Conservation (phyloP, 2,797 vertebrate species). For the Graptemys geographica region DNA sequence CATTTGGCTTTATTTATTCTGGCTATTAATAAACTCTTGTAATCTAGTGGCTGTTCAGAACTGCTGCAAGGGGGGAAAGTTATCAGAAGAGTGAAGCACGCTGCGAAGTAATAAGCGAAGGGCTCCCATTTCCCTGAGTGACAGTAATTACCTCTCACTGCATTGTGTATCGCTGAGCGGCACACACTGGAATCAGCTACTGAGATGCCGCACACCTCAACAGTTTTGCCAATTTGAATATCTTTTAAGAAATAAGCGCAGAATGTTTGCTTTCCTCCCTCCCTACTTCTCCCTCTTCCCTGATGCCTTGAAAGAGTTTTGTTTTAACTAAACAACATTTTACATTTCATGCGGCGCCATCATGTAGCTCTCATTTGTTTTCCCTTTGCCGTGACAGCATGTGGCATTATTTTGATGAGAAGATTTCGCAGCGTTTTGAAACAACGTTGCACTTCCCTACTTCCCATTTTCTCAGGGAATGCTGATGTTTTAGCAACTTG, state of each 20-base stretch:
- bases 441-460: not conserved
- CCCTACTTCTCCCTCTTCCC: not conserved
- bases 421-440: conserved; percentile 66
- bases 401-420: conserved; percentile 74
- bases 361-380: conserved; percentile 32
- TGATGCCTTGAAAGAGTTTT: conserved; percentile 53
- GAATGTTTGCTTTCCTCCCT: not conserved
- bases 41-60: not conserved
- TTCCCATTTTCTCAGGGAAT: conserved; percentile 5
- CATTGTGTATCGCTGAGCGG: rapidly evolving
- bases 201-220: not conserved
- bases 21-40: not conserved
- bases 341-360: conserved; percentile 23
- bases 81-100: not conserved
- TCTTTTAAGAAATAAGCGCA: not conserved
- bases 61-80: not conserved
- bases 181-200: rapidly evolving
- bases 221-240: conserved; percentile 27
- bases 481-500: not conserved
- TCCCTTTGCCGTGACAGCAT: conserved; percentile 50
- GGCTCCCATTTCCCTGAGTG: not conserved
- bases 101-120: not conserved
- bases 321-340: conserved; percentile 68
- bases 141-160: rapidly evolving
- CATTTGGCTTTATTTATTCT: not conserved